Conservation (phyloP, 35 echinoderm and acorn worm species). For the Apostichopus californicus region DNA sequence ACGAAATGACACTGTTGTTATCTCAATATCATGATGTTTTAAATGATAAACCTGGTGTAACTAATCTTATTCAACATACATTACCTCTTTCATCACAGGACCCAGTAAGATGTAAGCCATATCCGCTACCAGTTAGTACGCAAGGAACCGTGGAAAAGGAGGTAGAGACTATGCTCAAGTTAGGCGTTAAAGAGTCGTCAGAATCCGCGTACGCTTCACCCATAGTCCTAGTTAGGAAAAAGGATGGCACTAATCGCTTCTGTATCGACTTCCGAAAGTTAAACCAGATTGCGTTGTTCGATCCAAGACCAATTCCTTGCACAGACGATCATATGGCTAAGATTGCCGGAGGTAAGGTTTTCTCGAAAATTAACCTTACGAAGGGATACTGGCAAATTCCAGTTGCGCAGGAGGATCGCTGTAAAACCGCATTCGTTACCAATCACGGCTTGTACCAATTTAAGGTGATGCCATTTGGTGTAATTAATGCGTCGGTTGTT, state of each 20-base stretch:
- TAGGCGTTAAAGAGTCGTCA: slow-evolving; percentile 6
- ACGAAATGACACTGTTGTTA: background rate
- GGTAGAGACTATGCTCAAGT: background rate
- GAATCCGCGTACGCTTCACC: background rate
- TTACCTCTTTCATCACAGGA: slow-evolving; percentile 14
- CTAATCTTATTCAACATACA: background rate
- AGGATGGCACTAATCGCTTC: slow-evolving; percentile 1
- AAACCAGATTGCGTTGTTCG: slow-evolving; percentile 30
- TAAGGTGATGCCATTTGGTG: background rate
- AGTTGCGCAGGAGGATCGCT: slow-evolving; percentile 1
- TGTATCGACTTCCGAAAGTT: slow-evolving; percentile 35
- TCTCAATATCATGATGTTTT: slow-evolving; percentile 14
- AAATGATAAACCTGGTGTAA: slow-evolving; percentile 40
- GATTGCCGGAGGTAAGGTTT: slow-evolving; percentile 1
- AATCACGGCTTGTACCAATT: background rate
- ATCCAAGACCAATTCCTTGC: slow-evolving; percentile 44
- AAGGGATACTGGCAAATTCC: slow-evolving; percentile 66
- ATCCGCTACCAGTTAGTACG: background rate
- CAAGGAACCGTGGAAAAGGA: background rate
- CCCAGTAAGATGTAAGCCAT: background rate
- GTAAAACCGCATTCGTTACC: background rate
- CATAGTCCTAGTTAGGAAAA: slow-evolving; percentile 46
- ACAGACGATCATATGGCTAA: slow-evolving; percentile 27
- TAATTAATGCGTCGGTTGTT: background rate
- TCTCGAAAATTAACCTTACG: slow-evolving; percentile 57